phyloP scores from a whole-genome alignment of 2,888 invertebrate genomes.

The Tuberolachnus salignus region DNA sequence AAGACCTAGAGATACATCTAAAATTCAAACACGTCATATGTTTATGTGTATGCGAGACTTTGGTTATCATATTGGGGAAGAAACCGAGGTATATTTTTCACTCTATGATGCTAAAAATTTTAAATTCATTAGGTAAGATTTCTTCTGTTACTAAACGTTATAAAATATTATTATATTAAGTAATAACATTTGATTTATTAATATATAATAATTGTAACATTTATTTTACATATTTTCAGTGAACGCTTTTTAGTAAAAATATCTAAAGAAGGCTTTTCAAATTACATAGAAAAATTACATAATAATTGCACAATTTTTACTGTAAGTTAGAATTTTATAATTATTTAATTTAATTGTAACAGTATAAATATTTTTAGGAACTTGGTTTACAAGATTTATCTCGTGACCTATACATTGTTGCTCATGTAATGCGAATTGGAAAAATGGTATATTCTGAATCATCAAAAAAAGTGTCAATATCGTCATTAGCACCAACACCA shows the following conservation, averaged over 20 bases:
- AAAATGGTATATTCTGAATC: slow-evolving; percentile 76
- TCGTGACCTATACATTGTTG: slow-evolving; percentile 85
- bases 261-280: slow-evolving; percentile 87
- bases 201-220: neutral
- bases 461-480: slow-evolving; percentile 58
- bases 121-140: slow-evolving; percentile 71
- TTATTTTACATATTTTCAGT: slow-evolving; percentile 63
- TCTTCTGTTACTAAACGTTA: neutral
- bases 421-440: slow-evolving; percentile 88
- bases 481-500: slow-evolving; percentile 42
- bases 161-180: neutral
- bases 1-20: slow-evolving; percentile 64
- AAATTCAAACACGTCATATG: slow-evolving; percentile 76
- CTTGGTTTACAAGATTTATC: slow-evolving; percentile 83
- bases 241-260: slow-evolving; percentile 88
- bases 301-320: slow-evolving; percentile 90
- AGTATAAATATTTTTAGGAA: slow-evolving; percentile 67
- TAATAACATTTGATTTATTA: neutral
- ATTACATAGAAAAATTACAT: slow-evolving; percentile 84
- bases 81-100: slow-evolving; percentile 86
- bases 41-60: slow-evolving; percentile 89
- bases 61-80: slow-evolving; percentile 84
- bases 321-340: slow-evolving; percentile 65
- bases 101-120: slow-evolving; percentile 80
- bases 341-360: slow-evolving; percentile 23